Evolutionary conservation across 2,888 invertebrate genomes (phyloP), one percentile per base, ranked within the genome.

Genomic region (Pachydiplax longipennis): DNA sequence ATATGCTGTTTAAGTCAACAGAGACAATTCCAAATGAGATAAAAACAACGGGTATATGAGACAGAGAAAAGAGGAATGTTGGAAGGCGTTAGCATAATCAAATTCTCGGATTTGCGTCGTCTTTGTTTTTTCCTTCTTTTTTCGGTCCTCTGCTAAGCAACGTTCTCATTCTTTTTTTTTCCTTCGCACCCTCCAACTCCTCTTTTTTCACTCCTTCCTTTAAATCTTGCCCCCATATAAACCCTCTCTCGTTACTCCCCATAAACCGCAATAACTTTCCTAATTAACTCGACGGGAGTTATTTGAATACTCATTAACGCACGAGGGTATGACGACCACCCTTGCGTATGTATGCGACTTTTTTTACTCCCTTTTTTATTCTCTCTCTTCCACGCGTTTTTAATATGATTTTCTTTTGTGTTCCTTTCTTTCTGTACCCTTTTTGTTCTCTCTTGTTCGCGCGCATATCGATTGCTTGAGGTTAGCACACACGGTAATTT

Each of bases 261-360:
- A 22, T 31, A 87, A 87, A 87, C 87, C 87, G 87, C 87, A 87
- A 87, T 87, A 87, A 87, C 61, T 87, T 87, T 87, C 87, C 87
- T 87, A 87, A 87, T 87, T 87, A 87, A 87, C 87, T 87, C 87
- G 37, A 58, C 87, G 87, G 61, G 87, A 87, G 87, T 87, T 87
- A 87, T 87, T 87, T 87, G 87, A 87, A 87, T 87, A 65, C 87
- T 87, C 87, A 87, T 87, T 87, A 87, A 87, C 87, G 87, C 48
- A 65, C 58, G 61, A 37, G 61, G 37, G 65, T 58, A 65, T 87
- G 87, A 37, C 65, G 87, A 61, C 87, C 87, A 61, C 13, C 65
- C 87, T 37, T 87, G 61, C 87, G 87, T 65, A 40, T 61, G 40
- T 65, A 87, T 87, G 87, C 65, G 61, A 22, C 37, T 58, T 87